Conservation (phyloP, 2,113 vertebrate species). For the Laticauda colubrina region DNA sequence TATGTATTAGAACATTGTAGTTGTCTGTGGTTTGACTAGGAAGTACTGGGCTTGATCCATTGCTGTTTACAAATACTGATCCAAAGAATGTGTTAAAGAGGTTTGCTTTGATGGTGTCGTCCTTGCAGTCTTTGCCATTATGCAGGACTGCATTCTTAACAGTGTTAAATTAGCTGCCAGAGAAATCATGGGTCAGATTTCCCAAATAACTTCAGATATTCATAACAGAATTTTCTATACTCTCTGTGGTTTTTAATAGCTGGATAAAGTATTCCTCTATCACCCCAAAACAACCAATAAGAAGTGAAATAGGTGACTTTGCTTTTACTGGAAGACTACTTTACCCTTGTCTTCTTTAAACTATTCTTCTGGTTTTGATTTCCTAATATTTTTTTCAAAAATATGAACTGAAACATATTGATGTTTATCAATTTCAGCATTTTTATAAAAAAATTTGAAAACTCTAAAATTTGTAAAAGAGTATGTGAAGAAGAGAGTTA, state of each 20-base stretch:
- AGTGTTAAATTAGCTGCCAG: not conserved
- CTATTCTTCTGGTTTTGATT: not conserved
- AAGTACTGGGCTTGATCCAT: too few relatives aligned
- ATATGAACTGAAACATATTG: not conserved
- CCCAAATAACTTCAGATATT: not conserved
- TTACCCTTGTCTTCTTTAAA: not conserved
- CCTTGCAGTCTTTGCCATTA: too few relatives aligned
- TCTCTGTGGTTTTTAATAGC: not conserved
- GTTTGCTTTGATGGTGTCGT: too few relatives aligned
- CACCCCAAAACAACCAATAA: not conserved
- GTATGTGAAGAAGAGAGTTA: not conserved
- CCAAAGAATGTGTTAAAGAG: too few relatives aligned
- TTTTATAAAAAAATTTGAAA: not conserved
- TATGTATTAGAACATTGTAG: too few relatives aligned
- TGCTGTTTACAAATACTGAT: too few relatives aligned
- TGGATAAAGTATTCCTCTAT: not conserved
- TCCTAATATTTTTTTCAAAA: not conserved
- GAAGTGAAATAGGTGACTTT: not conserved
- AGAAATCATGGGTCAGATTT: not conserved
- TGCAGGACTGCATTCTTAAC: too few relatives aligned
- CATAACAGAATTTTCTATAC: not conserved
- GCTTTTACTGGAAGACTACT: not conserved
- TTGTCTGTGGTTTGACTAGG: too few relatives aligned
- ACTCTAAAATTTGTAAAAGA: not conserved
- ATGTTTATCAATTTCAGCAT: not conserved